phyloP scores from a whole-genome alignment of 2,888 invertebrate species.

The Chelonus formosanus region DNA sequence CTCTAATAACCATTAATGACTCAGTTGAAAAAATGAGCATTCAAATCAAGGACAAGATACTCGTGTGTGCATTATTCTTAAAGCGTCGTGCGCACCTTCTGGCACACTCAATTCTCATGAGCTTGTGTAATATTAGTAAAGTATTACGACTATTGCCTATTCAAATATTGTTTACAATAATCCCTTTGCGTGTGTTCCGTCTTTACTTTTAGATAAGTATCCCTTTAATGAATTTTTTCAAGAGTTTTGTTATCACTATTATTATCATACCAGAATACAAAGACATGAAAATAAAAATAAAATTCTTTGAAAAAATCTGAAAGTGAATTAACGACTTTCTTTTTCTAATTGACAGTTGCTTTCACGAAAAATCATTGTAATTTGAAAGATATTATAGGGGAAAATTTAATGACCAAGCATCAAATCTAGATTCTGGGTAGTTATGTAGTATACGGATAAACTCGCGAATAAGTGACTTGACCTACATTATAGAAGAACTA shows the following conservation, averaged over 20 bases:
- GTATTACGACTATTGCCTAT: slow-evolving; percentile 8
- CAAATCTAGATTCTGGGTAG: slow-evolving; percentile 2
- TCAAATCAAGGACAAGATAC: slow-evolving; percentile 13
- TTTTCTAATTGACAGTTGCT: slow-evolving; percentile 15
- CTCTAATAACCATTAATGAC: neutral
- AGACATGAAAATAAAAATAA: neutral
- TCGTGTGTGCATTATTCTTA: neutral
- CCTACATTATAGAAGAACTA: slow-evolving; percentile 51
- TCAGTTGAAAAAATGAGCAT: slow-evolving; percentile 2
- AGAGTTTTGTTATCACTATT: neutral
- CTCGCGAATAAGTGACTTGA: slow-evolving; percentile 47
- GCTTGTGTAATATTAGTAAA: slow-evolving; percentile 35
- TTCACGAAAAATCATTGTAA: slow-evolving; percentile 15
- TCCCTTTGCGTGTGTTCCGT: slow-evolving; percentile 25
- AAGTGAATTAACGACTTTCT: slow-evolving; percentile 15
- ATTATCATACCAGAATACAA: neutral
- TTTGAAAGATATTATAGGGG: slow-evolving; percentile 7
- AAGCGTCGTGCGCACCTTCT: slow-evolving; percentile 18
- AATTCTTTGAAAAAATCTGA: slow-evolving; percentile 5
- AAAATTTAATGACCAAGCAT: neutral
- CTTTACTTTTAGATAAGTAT: slow-evolving; percentile 8
- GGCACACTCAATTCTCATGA: slow-evolving; percentile 34
- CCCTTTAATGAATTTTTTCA: neutral
- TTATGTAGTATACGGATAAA: slow-evolving; percentile 4
- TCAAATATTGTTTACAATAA: slow-evolving; percentile 9